Percentiles rank a stretch among this genome's conserved stretches.
These are phyloP conservation scores for Hartigia nigra DNA, from an alignment of 2,888 invertebrate genomes.

Conservation along the genomic window DNA sequence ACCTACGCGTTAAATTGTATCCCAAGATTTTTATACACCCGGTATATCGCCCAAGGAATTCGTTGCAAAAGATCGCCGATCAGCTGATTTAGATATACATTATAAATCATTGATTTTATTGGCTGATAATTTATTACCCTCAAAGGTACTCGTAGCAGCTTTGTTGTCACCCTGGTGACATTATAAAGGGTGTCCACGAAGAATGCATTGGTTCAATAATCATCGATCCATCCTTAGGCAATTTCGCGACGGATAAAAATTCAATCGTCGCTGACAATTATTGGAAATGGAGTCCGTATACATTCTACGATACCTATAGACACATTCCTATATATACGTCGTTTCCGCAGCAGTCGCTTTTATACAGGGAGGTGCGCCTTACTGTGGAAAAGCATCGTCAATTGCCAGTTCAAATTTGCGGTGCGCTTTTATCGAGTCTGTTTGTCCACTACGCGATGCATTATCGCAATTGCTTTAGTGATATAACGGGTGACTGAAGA, in stretches of 20 bases:
- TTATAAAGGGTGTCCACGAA: neutral
- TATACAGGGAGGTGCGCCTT: neutral
- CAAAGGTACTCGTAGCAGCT: neutral
- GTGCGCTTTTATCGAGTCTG: conserved; percentile 36
- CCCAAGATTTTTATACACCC: neutral
- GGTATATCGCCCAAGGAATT: neutral
- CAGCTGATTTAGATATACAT: neutral
- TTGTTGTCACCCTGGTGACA: neutral
- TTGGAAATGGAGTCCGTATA: neutral
- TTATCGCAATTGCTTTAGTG: conserved; percentile 36
- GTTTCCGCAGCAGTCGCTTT: neutral
- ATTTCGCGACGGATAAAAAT: neutral
- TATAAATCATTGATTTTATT: neutral
- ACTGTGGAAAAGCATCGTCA: conserved; percentile 14
- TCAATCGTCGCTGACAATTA: neutral
- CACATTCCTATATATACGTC: neutral
- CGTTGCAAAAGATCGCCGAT: neutral
- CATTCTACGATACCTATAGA: neutral
- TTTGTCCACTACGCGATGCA: conserved; percentile 33
- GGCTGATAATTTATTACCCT: neutral
- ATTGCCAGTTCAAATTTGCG: conserved; percentile 40
- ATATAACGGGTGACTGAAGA: neutral
- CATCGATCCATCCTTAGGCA: neutral
- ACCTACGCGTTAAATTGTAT: neutral
- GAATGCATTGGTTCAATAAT: neutral